phyloP scores from a whole-genome alignment of 1,140 invertebrate genomes.

The Pseudachorutes palmiensis region DNA sequence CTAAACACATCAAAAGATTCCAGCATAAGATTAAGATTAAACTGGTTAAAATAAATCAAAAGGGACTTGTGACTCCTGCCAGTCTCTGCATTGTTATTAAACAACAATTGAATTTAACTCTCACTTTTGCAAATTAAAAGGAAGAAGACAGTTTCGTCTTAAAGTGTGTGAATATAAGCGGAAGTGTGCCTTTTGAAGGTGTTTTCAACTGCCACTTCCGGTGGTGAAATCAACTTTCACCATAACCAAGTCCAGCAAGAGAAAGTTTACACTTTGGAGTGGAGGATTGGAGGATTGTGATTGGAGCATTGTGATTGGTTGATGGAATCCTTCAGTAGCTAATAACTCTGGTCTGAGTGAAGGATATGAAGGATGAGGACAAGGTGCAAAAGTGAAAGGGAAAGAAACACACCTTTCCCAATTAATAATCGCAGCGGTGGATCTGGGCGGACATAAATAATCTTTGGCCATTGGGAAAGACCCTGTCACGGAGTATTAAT shows the following conservation, averaged over 20 bases:
- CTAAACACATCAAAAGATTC: too few species aligned
- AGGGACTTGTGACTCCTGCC: neutral
- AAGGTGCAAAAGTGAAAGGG: constrained; percentile 8
- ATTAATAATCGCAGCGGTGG: neutral
- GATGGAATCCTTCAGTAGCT: too few species aligned
- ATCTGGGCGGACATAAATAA: neutral
- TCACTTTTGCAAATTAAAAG: neutral
- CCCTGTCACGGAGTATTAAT: too few species aligned
- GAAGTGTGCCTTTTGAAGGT: neutral
- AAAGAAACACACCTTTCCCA: neutral
- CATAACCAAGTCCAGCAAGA: neutral
- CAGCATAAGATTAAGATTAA: too few species aligned
- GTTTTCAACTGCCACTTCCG: neutral
- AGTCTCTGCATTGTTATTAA: neutral
- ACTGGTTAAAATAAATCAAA: too few species aligned
- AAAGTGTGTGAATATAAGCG: neutral
- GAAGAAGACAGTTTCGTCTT: neutral
- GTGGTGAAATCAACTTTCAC: neutral
- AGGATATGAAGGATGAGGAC: constrained; percentile 13
- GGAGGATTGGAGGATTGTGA: neutral
- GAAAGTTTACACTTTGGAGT: neutral
- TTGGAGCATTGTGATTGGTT: neutral
- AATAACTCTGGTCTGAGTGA: too few species aligned
- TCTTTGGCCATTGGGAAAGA: neutral
- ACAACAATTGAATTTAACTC: neutral